These are phyloP conservation scores for Sycophaga agraensis DNA, from an alignment of 1,140 invertebrate genomes.

Conservation along the genomic window DNA sequence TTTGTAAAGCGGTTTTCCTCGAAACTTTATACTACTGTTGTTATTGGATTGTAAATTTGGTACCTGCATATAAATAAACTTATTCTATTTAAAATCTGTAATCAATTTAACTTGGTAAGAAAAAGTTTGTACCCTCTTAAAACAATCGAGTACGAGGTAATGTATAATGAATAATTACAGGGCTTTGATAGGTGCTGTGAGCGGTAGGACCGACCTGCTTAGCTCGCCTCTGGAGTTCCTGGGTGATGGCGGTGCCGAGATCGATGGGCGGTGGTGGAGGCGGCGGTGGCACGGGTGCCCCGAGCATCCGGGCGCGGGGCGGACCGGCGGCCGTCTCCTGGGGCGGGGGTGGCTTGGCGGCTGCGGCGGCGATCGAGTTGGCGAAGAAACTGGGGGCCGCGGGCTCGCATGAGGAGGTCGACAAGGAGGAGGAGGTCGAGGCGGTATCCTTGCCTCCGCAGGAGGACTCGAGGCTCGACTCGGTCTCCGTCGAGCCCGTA, in stretches of 20 bases:
- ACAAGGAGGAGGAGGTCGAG: slow-evolving; percentile 52
- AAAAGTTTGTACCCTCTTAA: no score
- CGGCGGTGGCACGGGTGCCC: not conserved
- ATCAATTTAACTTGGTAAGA: no score
- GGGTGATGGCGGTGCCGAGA: slow-evolving; percentile 62
- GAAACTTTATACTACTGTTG: no score
- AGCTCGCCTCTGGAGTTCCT: slow-evolving; percentile 66
- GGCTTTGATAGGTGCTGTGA: no score
- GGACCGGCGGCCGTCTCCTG: not conserved
- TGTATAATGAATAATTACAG: no score
- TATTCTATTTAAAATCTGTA: no score
- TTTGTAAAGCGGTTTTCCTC: no score
- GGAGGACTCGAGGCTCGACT: slow-evolving; percentile 54
- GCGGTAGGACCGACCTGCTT: slow-evolving; percentile 56
- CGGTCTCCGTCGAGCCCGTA: slow-evolving; percentile 55
- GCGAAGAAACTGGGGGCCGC: slow-evolving; percentile 30
- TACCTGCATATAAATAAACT: no score
- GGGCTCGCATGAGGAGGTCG: slow-evolving; percentile 52
- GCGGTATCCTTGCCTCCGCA: slow-evolving; percentile 51
- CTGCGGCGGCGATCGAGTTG: slow-evolving; percentile 16
- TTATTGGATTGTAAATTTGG: no score
- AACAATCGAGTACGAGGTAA: no score
- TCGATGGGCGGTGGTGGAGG: slow-evolving; percentile 41
- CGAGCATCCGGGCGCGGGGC: not conserved
- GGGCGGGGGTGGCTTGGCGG: not conserved